phyloP scores from a whole-genome alignment of 2,797 vertebrate genomes.

The Pipistrellus pygmaeus region DNA sequence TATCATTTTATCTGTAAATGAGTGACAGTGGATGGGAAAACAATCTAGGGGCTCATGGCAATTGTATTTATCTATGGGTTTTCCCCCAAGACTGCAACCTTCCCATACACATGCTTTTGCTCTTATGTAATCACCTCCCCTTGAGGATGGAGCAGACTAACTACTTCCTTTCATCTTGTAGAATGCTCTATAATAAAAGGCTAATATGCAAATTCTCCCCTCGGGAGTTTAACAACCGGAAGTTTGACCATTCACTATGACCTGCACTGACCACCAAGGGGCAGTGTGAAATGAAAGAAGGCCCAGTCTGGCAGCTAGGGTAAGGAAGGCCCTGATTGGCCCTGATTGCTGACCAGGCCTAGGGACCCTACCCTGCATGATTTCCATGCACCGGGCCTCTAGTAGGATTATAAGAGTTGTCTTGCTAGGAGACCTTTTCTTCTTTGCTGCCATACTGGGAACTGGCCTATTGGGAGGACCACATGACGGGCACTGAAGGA shows the following conservation, averaged over 20 bases:
- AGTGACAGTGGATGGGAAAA: not conserved
- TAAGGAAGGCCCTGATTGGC: too few relatives aligned
- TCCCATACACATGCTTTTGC: accelerated
- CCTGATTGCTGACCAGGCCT: too few relatives aligned
- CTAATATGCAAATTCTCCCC: too few relatives aligned
- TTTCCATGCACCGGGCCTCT: too few relatives aligned
- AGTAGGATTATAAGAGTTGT: too few relatives aligned
- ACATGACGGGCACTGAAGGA: not conserved
- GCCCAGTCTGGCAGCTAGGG: too few relatives aligned
- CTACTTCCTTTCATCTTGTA: not conserved
- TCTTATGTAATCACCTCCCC: not conserved
- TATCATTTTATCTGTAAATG: not conserved
- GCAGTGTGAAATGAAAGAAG: too few relatives aligned
- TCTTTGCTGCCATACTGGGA: not conserved
- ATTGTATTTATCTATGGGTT: not conserved
- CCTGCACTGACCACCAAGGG: too few relatives aligned
- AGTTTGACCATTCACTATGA: too few relatives aligned
- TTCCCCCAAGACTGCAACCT: not conserved
- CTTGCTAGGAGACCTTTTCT: not conserved
- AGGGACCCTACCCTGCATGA: too few relatives aligned
- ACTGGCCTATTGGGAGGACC: not conserved
- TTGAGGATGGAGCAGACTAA: not conserved
- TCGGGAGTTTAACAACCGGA: too few relatives aligned
- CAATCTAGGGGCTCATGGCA: not conserved
- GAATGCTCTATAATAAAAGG: not conserved